Evolutionary conservation across 37 sponge, comb jelly and placozoan species (phyloP), one percentile per base, ranked within the genome.

Genomic region (Aplysina aerophoba): DNA sequence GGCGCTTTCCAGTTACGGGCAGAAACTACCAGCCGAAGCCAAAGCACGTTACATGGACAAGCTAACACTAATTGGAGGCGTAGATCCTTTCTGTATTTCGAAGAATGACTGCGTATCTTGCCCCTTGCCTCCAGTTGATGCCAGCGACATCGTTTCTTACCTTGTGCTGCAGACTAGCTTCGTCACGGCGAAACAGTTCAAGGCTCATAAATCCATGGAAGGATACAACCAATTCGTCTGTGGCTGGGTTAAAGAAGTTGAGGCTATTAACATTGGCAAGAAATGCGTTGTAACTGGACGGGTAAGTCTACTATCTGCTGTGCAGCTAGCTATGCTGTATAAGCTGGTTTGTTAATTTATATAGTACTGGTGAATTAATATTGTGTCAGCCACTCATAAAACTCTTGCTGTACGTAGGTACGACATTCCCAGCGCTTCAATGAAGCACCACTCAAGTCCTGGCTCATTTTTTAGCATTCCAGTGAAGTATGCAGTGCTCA

Each of bases 401-500:
- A n/a, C n/a, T n/a, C n/a, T n/a, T n/a, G n/a, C n/a, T n/a, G n/a
- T n/a, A n/a, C n/a, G n/a, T n/a, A n/a, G n/a, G n/a, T n/a, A n/a
- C n/a, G n/a, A n/a, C n/a, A n/a, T n/a, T n/a, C 14, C n/a, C 77
- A n/a, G n/a, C n/a, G n/a, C n/a, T n/a, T 55, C 53, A 83, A 60
- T 62, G 84, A 83, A 1, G 3, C 66, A 0, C 89, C 84, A 1
- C 27, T 81, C 16, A 81, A 50, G 8, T 83, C 69, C 34, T 88
- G 84, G 89, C 4, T 85, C 15, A 54, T 73, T 28, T 15, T 30
- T 44, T 75, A 15, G 25, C n/a, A n/a, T n/a, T 68, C 79, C 25
- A 84, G 89, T 31, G 84, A 73, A 14, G 80, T 88, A 37, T 83
- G 79, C 58, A 24, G 80, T 83, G 89, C 82, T 16, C 88, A 87